These are phyloP conservation scores for Ictalurus punctatus DNA, from an alignment of 2,113 vertebrate species.

Conservation along the genomic window DNA sequence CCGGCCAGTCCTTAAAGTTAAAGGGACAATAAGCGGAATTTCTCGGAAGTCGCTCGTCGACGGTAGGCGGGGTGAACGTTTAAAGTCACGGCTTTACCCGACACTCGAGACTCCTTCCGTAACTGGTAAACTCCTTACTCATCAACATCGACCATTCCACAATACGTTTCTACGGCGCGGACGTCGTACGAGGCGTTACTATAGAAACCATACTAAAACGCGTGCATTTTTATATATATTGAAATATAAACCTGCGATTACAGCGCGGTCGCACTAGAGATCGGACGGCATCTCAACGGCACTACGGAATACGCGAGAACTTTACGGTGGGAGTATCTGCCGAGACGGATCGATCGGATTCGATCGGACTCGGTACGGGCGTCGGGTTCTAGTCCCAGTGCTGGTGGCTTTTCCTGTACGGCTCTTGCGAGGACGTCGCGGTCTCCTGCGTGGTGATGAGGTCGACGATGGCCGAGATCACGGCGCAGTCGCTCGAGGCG, in stretches of 20 bases:
- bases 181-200: background rate
- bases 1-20: background rate
- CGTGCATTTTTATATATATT: background rate
- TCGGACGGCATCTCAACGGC: too few relatives aligned
- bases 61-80: too few relatives aligned
- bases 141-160: background rate
- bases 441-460: slow-evolving; percentile 94
- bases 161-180: too few relatives aligned
- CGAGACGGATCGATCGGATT: background rate
- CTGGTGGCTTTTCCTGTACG: slow-evolving; percentile 1
- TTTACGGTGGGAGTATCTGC: background rate
- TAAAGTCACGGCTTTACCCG: background rate
- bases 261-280: too few relatives aligned
- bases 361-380: background rate
- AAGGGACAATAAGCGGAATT: slow-evolving; percentile 4
- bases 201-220: background rate
- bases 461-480: slow-evolving; percentile 93
- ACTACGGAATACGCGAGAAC: background rate
- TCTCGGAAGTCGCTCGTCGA: background rate
- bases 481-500: slow-evolving; percentile 86
- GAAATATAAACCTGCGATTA: background rate
- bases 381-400: slow-evolving; percentile 14
- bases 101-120: background rate
- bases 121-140: background rate
- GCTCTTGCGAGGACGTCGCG: slow-evolving; percentile 1